These are phyloP conservation scores for Peromyscus eremicus DNA, from an alignment of 2,797 vertebrate genomes.

Conservation along the genomic window DNA sequence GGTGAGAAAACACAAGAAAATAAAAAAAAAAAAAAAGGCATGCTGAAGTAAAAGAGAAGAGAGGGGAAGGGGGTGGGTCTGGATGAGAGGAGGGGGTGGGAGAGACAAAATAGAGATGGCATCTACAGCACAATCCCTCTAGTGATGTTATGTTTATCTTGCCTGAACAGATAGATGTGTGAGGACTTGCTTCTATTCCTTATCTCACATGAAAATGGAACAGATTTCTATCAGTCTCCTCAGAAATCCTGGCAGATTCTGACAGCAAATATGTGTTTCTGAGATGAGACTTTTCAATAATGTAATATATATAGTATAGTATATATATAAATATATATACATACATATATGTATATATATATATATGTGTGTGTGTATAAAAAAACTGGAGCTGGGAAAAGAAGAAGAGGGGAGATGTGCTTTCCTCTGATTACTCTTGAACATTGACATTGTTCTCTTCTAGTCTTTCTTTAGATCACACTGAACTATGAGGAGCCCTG, in stretches of 20 bases:
- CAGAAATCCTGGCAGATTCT: conserved; percentile 68
- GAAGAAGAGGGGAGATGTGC: neutral
- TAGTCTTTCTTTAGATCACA: neutral
- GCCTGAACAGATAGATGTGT: conserved; percentile 65
- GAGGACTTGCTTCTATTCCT: conserved; percentile 49
- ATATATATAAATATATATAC: too few species aligned
- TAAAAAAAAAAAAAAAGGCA: neutral
- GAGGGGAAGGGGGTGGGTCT: neutral
- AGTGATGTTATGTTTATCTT: conserved; percentile 45
- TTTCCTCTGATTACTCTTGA: neutral
- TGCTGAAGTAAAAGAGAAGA: neutral
- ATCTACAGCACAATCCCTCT: neutral
- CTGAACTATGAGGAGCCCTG: neutral
- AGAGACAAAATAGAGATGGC: neutral
- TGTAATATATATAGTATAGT: too few species aligned
- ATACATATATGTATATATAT: too few species aligned
- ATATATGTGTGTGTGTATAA: too few species aligned
- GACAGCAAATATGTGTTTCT: conserved; percentile 46
- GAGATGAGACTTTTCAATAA: conserved; percentile 46
- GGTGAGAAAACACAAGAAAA: neutral
- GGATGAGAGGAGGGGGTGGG: neutral
- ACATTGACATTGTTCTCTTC: conserved; percentile 19
- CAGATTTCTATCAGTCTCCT: conserved; percentile 32
- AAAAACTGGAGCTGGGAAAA: neutral
- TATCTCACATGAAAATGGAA: conserved; percentile 65